Evolutionary conservation across 1,140 invertebrate genomes (phyloP).

Genomic region (Drosophila neocordata): DNA sequence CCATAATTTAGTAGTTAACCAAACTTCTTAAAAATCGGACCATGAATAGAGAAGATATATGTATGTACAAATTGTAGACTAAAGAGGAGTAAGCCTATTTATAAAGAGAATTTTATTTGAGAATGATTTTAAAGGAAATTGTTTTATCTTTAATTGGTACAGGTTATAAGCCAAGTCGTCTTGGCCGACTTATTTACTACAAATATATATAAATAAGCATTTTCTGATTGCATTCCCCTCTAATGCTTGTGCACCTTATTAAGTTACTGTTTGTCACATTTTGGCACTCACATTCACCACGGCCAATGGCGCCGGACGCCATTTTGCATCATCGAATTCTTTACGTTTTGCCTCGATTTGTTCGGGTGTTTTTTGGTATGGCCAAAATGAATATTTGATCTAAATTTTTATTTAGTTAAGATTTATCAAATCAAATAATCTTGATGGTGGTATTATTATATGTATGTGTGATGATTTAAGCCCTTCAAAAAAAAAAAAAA

Average conservation of each 20-base stretch:
- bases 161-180: no score
- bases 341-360: constrained; percentile 84
- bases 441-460: background rate
- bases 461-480: background rate
- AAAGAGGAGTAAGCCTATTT: no score
- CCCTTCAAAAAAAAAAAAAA: background rate
- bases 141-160: no score
- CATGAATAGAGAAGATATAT: no score
- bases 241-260: background rate
- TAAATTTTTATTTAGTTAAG: constrained; percentile 53
- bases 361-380: constrained; percentile 85
- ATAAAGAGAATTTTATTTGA: no score
- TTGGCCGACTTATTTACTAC: no score
- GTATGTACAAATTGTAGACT: no score
- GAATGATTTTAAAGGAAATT: no score
- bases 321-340: constrained; percentile 85
- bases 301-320: constrained; percentile 85
- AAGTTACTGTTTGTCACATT: background rate
- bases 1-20: no score
- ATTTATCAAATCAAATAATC: no score
- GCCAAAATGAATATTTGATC: constrained; percentile 87
- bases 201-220: no score
- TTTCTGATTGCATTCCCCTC: background rate
- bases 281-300: constrained; percentile 86
- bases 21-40: no score